Base-by-base conservation (phyloP, 2,888 invertebrate species). In the Aelia acuminata region DNA sequence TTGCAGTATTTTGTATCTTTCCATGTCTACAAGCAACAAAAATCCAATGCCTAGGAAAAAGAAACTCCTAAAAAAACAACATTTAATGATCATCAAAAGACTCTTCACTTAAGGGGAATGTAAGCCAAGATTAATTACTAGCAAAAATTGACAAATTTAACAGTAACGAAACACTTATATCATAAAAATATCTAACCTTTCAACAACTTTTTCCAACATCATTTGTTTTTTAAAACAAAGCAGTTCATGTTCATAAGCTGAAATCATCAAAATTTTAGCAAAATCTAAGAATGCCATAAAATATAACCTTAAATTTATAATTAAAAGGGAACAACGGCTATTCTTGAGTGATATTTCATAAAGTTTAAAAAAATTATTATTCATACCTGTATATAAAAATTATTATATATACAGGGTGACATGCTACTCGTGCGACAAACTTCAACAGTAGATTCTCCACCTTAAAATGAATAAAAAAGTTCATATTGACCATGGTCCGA, bases 131-230 rank as follows among this genome's bases (percentile, higher is more conserved):
- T 84, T 47, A 48, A 48, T 22, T 31, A 47, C 39, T 13, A 47
- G 35, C 48, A 35, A 3, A 70, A 70, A 35, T 31, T 35, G 18
- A 70, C 18, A 70, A 70, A 70, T 26, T 63, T 15, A 63, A 15
- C 63, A 63, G 63, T 70, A 70, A 18, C 63, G 20, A 70, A 20
- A 35, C 63, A 35, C 63, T 70, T 70, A 70, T 35, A 26, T 49
- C n/a, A n/a, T n/a, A 43, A 20, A 70, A 39, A 26, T 39, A 49
- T 70, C 89, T 90, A 88, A 90, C 90, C 90, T 90, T 80, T 90
- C 90, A 57, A 90, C 90, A 53, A 90, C 89, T 87, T 89, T 89
- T 88, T 90, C 90, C 88, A 90, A 84, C 90, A 90, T 90, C 85
- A 89, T 89, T 89, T 90, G 75, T 63, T 49, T 80, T 84, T 84